Evolutionary conservation across 2,113 vertebrate species (phyloP), one percentile per base, ranked within the genome.

Genomic region (Myotis davidii): DNA sequence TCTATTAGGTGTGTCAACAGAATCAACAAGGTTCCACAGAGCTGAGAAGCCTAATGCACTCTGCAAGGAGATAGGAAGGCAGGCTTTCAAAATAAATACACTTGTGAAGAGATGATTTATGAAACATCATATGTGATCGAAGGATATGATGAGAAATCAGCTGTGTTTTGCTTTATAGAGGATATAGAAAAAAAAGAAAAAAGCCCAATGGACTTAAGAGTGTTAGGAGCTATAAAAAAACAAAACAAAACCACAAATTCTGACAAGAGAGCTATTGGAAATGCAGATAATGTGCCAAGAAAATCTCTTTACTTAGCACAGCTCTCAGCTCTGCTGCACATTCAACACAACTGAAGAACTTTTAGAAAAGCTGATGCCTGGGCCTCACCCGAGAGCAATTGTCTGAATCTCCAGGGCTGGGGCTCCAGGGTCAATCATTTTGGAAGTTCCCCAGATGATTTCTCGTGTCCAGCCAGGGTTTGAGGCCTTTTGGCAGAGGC

Each of bases 1-100:
- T 76, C 89, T 90, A 65, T 69, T 48, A 76, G 76, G 9, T 84
- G 21, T 54, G 12, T 95, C 72, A 95, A 92, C 34, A 69, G 27
- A 52, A 79, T 92, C 88, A 94, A 77, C 39, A 94, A 74, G 78
- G 92, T 82, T 82, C 77, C n/a, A 50, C 2, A 56, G 48, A 94
- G 21, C 34, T 64, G 54, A 59, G 23, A 94, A 93, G 52, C 54
- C 56, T 54, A 73, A 84, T 37, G 20, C 25, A 81, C 23, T 92
- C 56, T 48, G 9, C 54, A 86, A 85, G 65, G 20, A 96, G 56
- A 67, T 4, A 82, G 50, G 6, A 13, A 85, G 34, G 61, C 5
- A 52, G 1, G 3, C 48, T 92, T 92, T 90, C 73, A 79, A 94
- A 59, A 94, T 74, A 94, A 81, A 76, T 18, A 73, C 0, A 81